Evolutionary conservation across 92 coral and sea anemone genomes (phyloP).

Genomic region (Heteractis magnifica): DNA sequence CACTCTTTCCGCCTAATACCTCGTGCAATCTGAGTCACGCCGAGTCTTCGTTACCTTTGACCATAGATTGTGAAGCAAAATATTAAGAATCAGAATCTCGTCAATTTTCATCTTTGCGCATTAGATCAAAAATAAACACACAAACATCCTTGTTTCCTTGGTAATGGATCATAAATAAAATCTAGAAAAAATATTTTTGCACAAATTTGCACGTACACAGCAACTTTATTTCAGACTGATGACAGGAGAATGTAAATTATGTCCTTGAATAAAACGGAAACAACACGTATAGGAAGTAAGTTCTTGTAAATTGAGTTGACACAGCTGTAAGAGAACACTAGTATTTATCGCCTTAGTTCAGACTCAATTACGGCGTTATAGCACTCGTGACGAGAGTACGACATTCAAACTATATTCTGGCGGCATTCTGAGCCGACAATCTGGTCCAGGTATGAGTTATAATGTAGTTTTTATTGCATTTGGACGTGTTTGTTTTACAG

Average conservation of each 20-base stretch:
- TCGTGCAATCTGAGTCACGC: no score
- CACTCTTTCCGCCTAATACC: not conserved
- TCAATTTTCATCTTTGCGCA: not conserved
- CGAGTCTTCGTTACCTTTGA: no score
- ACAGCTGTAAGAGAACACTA: not conserved
- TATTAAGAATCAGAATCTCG: not conserved
- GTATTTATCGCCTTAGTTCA: not conserved
- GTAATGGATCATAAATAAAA: not conserved
- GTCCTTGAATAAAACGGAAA: not conserved
- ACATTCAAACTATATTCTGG: not conserved
- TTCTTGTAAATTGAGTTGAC: not conserved
- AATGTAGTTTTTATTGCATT: not conserved
- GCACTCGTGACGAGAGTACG: not conserved
- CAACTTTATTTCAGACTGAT: not conserved
- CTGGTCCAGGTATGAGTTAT: not conserved
- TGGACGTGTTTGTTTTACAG: not conserved
- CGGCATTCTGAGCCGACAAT: not conserved
- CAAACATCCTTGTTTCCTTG: not conserved
- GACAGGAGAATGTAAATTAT: not conserved
- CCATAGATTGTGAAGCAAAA: not conserved
- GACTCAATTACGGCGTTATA: not conserved
- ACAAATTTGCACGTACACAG: not conserved
- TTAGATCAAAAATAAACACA: not conserved
- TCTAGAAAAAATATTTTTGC: not conserved
- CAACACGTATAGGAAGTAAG: not conserved